These are phyloP conservation scores for Harpagifer antarcticus DNA, from an alignment of 2,797 vertebrate species.

Conservation along the genomic window DNA sequence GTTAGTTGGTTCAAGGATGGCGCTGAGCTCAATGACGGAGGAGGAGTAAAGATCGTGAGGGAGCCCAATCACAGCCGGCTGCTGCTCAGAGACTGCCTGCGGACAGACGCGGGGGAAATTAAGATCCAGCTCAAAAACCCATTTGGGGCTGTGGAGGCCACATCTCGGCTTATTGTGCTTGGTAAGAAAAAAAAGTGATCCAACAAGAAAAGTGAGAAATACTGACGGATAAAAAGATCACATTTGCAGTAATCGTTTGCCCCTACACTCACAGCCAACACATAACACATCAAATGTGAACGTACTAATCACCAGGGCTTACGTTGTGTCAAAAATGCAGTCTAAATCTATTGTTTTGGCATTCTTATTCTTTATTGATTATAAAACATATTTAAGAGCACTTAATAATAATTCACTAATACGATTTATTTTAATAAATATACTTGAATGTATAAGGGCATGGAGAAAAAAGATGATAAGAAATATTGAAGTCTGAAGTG, in stretches of 20 bases:
- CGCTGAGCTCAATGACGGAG: slow-evolving; percentile 78
- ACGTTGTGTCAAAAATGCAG: no score
- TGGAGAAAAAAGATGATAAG: no score
- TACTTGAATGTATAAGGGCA: no score
- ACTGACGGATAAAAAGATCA: neutral
- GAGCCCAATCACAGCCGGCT: slow-evolving; percentile 83
- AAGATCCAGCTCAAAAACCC: slow-evolving; percentile 87
- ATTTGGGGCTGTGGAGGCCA: slow-evolving; percentile 82
- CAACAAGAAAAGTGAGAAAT: slow-evolving; percentile 27
- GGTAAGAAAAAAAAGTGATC: slow-evolving; percentile 75
- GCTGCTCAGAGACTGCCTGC: slow-evolving; percentile 83
- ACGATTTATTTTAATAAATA: no score
- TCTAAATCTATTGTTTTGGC: no score
- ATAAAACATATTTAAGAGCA: no score
- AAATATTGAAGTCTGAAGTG: no score
- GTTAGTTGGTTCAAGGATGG: slow-evolving; percentile 87
- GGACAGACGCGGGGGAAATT: slow-evolving; percentile 87
- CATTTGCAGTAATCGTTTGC: neutral
- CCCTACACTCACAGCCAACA: neutral
- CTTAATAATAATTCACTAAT: no score
- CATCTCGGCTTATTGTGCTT: slow-evolving; percentile 83
- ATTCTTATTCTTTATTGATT: no score
- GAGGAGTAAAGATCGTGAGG: slow-evolving; percentile 80
- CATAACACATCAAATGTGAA: no score
- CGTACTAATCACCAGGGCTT: no score